phyloP scores from a whole-genome alignment of 2,113 vertebrate species.

The Osmerus mordax region DNA sequence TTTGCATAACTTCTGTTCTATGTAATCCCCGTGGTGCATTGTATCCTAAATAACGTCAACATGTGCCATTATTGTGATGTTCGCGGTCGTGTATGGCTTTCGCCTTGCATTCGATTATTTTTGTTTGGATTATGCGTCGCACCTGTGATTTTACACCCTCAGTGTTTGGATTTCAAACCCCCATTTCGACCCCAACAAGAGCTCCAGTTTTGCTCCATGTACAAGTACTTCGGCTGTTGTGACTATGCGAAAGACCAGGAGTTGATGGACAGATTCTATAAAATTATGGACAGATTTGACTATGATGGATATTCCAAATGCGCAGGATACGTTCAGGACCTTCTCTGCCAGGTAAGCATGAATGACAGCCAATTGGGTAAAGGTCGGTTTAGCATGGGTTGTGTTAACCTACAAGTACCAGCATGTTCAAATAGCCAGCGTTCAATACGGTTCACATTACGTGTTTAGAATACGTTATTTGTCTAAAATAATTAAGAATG shows the following conservation, averaged over 20 bases:
- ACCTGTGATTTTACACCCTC: conserved; percentile 76
- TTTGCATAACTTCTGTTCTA: conserved; percentile 12
- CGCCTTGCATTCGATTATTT: conserved; percentile 5
- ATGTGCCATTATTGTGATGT: conserved; percentile 35
- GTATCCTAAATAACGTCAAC: conserved; percentile 10
- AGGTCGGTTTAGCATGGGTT: neutral
- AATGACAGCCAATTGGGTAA: neutral
- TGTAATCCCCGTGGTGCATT: neutral
- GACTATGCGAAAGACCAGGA: conserved; percentile 74
- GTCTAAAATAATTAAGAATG: neutral
- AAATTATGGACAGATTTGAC: conserved; percentile 73
- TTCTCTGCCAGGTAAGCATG: conserved; percentile 88
- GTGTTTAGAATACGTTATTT: neutral
- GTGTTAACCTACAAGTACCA: neutral
- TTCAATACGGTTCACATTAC: neutral
- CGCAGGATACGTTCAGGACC: conserved; percentile 81
- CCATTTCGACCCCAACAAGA: conserved; percentile 82
- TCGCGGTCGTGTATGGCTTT: conserved; percentile 1
- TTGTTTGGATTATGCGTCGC: conserved; percentile 23
- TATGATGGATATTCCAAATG: conserved; percentile 70
- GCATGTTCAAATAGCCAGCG: no score
- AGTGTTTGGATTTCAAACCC: conserved; percentile 94
- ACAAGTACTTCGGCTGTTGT: conserved; percentile 90
- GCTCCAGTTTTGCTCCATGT: conserved; percentile 84
- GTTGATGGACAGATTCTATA: conserved; percentile 78